phyloP scores from a whole-genome alignment of 1,140 invertebrate genomes.

The Ceratina australensis region DNA sequence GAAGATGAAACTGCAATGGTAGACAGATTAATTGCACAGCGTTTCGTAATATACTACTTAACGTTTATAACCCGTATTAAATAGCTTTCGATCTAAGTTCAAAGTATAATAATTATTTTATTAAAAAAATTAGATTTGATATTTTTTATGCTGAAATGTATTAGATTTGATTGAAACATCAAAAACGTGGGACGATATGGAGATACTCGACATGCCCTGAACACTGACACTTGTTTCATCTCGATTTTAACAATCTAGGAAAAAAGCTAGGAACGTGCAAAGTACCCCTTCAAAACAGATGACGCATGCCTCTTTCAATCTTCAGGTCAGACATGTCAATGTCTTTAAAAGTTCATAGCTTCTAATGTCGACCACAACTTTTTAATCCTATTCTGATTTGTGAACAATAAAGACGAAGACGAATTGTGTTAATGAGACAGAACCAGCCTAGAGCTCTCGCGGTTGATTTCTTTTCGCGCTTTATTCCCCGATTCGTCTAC shows the following conservation, averaged over 20 bases:
- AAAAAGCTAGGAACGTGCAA: neutral
- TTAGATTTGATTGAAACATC: neutral
- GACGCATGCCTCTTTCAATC: neutral
- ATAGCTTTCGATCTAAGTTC: neutral
- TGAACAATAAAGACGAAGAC: too few species aligned
- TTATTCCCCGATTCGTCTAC: slow-evolving; percentile 21
- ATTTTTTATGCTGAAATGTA: neutral
- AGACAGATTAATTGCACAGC: too few species aligned
- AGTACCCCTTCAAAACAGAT: neutral
- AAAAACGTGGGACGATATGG: neutral
- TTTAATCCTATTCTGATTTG: too few species aligned
- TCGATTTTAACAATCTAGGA: neutral
- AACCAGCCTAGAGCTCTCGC: too few species aligned
- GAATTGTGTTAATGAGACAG: too few species aligned
- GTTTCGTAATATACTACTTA: too few species aligned
- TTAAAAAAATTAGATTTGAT: neutral
- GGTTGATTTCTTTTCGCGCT: slow-evolving; percentile 12
- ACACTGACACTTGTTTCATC: neutral
- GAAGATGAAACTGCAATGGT: too few species aligned
- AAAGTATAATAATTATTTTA: neutral
- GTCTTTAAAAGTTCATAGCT: too few species aligned
- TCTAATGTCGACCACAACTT: too few species aligned
- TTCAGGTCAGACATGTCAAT: too few species aligned
- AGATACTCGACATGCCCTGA: neutral
- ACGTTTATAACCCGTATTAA: too few species aligned